These are phyloP conservation scores for Bos indicus DNA, from an alignment of 2,113 vertebrate genomes.

Conservation along the genomic window DNA sequence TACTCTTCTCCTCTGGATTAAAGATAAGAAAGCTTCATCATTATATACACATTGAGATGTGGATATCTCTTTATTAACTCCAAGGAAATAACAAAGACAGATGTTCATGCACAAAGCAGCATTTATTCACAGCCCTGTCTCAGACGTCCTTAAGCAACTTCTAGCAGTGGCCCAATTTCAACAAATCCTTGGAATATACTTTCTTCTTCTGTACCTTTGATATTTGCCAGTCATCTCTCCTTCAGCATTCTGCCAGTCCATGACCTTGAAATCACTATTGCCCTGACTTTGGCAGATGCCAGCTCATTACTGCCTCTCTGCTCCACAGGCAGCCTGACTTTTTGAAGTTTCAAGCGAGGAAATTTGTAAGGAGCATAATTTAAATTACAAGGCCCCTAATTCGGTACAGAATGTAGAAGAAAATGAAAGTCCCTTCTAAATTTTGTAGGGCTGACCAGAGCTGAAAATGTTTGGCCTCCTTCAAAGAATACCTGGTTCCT, in stretches of 20 bases:
- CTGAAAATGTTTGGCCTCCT: not conserved
- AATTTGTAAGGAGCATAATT: slow-evolving; percentile 53
- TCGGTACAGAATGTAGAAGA: slow-evolving; percentile 34
- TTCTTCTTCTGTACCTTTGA: slow-evolving; percentile 53
- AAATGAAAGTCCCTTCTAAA: slow-evolving; percentile 40
- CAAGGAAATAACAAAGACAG: not conserved
- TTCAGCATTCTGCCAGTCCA: slow-evolving; percentile 23
- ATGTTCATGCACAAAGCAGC: not conserved
- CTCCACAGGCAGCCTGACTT: slow-evolving; percentile 48
- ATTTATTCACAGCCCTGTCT: not conserved
- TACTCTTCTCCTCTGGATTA: not conserved
- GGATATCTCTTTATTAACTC: not conserved
- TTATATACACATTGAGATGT: not conserved
- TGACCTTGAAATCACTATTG: slow-evolving; percentile 71
- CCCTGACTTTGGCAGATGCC: slow-evolving; percentile 35
- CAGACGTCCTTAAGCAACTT: slow-evolving; percentile 61
- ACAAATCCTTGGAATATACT: slow-evolving; percentile 51
- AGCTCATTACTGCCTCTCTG: slow-evolving; percentile 54
- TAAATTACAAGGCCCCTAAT: slow-evolving; percentile 52
- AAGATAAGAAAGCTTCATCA: not conserved
- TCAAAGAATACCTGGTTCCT: slow-evolving; percentile 23
- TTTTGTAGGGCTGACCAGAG: slow-evolving; percentile 24
- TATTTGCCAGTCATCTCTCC: slow-evolving; percentile 47
- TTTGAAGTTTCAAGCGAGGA: slow-evolving; percentile 56
- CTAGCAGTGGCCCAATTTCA: slow-evolving; percentile 50